A percentile compares a stretch with the other conserved stretches of the same genome.
These are phyloP conservation scores for Sebastes matsubarae DNA, from an alignment of 2,797 vertebrate species.

Conservation along the genomic window DNA sequence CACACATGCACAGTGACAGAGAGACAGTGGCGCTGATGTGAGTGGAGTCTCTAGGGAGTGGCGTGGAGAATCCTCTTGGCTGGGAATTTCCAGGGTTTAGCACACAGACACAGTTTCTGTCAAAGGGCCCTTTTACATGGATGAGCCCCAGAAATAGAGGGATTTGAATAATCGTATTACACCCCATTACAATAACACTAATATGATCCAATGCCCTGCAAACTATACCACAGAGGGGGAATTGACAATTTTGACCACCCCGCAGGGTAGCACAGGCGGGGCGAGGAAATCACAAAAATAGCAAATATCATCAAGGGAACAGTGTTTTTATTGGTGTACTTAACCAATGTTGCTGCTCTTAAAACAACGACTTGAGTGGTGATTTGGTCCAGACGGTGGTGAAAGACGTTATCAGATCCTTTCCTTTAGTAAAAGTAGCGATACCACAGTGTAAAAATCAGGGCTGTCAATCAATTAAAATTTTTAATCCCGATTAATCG, in stretches of 20 bases:
- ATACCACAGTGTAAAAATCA: neutral
- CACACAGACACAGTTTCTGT: constrained; percentile 74
- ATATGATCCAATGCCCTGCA: constrained; percentile 70
- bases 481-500: too few relatives aligned
- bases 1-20: constrained; percentile 5
- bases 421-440: neutral
- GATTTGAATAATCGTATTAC: constrained; percentile 85
- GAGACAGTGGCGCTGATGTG: constrained; percentile 55
- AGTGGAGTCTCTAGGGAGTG: constrained; percentile 68
- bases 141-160: constrained; percentile 76
- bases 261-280: neutral
- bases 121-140: constrained; percentile 72
- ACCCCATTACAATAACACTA: constrained; percentile 78
- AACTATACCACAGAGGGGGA: constrained; percentile 24
- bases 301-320: neutral
- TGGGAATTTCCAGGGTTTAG: constrained; percentile 74
- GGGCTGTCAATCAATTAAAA: too few relatives aligned
- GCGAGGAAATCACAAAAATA: constrained; percentile 8
- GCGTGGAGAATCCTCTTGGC: constrained; percentile 79
- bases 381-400: neutral
- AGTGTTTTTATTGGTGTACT: neutral
- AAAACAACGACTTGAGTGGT: neutral
- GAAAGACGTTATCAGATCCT: neutral
- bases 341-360: constrained; percentile 1
- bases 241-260: constrained; percentile 54